These are phyloP conservation scores for Lagenorhynchus albirostris DNA, from an alignment of 2,113 vertebrate species.

Conservation along the genomic window DNA sequence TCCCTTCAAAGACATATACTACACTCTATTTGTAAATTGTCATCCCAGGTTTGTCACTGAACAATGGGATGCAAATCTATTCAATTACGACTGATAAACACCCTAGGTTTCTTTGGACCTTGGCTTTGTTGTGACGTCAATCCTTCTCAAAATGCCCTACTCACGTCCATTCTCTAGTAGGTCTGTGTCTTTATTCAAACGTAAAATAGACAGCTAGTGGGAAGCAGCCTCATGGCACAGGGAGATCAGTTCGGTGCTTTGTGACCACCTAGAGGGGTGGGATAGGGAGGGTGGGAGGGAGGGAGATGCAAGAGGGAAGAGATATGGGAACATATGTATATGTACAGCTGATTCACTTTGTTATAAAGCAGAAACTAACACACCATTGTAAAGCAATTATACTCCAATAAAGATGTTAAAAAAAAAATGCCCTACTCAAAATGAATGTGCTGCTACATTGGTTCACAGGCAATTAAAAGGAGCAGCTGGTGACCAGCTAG, in stretches of 20 bases:
- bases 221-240: too few species aligned
- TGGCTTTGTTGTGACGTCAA: background rate
- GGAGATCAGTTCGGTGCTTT: too few species aligned
- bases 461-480: constrained; percentile 24
- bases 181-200: too few species aligned
- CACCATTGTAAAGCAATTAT: too few species aligned
- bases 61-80: constrained; percentile 28
- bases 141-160: background rate
- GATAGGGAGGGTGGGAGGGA: too few species aligned
- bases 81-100: background rate
- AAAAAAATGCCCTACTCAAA: constrained; percentile 6
- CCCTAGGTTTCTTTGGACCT: background rate
- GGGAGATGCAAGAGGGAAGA: too few species aligned
- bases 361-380: too few species aligned
- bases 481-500: constrained; percentile 4
- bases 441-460: constrained; percentile 4
- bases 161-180: background rate
- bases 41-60: background rate
- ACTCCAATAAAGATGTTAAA: too few species aligned
- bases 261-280: too few species aligned
- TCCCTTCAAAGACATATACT: background rate
- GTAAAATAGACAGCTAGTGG: too few species aligned
- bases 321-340: too few species aligned
- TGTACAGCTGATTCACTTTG: too few species aligned
- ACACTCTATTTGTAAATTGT: background rate